Evolutionary conservation across 92 coral and sea anemone species (phyloP), one percentile per base, ranked within the genome.

Genomic region (Zoanthus solanderi): DNA sequence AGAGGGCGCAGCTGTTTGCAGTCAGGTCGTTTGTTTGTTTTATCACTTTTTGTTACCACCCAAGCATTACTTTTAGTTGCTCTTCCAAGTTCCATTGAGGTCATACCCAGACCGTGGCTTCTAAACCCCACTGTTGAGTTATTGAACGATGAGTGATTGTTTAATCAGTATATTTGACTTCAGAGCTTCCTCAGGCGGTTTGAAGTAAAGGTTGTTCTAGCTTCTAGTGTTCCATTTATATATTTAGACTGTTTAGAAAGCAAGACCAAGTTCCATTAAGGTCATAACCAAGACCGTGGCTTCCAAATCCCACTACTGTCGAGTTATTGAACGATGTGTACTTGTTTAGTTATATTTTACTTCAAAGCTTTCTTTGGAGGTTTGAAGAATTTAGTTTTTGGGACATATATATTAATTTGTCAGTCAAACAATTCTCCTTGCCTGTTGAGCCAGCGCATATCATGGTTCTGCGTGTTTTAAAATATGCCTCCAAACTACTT

Each of bases 51-150:
- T 28, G 42, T 42, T 28, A 12, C 2, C 13, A 17, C 9, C 42
- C 30, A 47, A 13, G 68, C 11, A 18, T 31, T n/a, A 2, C 30
- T 80, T 29, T 65, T 80, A 46, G 85, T 60, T 78, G 69, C 58
- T 80, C 63, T 80, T 29, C 65, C 74, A n/a, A 57, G 85, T 80
- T 61, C 57, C 75, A 79, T 37, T 28, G 29, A 30, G 16, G 79
- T 18, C 9, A 52, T 18, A 31, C 15, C 42, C 42, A 4, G 42
- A 37, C 42, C 42, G 42, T 50, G 56, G 9, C 12, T 50, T 50
- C 56, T 8, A 47, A 4, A 4, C 52, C 52, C 52, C 5, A 47
- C 52, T 47, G 52, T 47, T 47, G 52, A 47, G 52, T 47, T 4
- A 47, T 47, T 47, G 52, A 47, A 4, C 4, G 5, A 47, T 4